Conservation (phyloP, 1,140 invertebrate species). For the Calliphora vicina region DNA sequence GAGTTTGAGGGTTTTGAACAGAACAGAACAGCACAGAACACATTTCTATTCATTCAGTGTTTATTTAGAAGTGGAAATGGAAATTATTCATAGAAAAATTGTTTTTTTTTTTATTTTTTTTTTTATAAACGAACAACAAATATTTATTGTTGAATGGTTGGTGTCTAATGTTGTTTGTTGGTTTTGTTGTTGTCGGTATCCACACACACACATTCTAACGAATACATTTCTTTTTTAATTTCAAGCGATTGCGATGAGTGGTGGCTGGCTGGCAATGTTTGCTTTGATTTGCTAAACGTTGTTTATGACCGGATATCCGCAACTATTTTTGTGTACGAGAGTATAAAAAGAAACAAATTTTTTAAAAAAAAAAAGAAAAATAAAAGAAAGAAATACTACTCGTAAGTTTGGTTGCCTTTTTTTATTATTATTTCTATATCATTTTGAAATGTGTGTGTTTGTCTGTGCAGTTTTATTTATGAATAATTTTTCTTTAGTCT, state of each 20-base stretch:
- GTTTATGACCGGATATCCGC: slow-evolving; percentile 33
- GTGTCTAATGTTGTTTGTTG: not conserved
- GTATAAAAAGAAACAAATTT: not conserved
- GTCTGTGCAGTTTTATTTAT: too few relatives aligned
- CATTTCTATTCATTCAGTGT: not conserved
- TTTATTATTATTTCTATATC: too few relatives aligned
- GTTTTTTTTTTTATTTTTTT: too few relatives aligned
- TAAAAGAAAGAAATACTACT: not conserved
- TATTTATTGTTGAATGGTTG: not conserved
- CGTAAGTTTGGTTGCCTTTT: not conserved
- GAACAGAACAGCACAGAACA: too few relatives aligned
- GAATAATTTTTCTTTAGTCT: too few relatives aligned
- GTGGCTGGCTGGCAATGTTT: not conserved
- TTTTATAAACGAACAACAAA: not conserved
- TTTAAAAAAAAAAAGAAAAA: not conserved
- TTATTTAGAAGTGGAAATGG: not conserved
- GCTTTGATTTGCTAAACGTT: slow-evolving; percentile 33
- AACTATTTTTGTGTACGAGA: slow-evolving; percentile 20
- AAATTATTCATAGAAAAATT: not conserved
- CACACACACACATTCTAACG: not conserved
- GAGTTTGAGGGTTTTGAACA: not conserved
- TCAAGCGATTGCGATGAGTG: not conserved
- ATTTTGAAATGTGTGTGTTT: too few relatives aligned
- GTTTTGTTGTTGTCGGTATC: not conserved
- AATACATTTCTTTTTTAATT: not conserved